phyloP scores from a whole-genome alignment of 2,888 invertebrate species.

The Fragum whitleyi region DNA sequence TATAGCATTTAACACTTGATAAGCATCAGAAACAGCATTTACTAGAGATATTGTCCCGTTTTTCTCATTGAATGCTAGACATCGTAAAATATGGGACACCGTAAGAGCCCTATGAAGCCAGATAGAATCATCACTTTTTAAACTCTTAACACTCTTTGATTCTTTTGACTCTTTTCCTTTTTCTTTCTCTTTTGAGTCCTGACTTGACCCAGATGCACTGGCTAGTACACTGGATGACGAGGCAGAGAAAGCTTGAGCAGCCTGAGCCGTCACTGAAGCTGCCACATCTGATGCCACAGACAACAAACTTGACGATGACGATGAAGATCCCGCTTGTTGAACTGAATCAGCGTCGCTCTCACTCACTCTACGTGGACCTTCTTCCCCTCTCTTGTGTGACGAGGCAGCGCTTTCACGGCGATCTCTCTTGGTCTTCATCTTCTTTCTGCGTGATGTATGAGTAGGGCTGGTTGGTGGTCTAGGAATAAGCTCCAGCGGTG shows the following conservation, averaged over 20 bases:
- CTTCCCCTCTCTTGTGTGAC: slow-evolving; percentile 56
- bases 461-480: slow-evolving; percentile 75
- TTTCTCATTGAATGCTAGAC: slow-evolving; percentile 78
- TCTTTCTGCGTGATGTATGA: slow-evolving; percentile 80
- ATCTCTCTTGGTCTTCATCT: slow-evolving; percentile 80
- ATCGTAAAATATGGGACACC: slow-evolving; percentile 82
- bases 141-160: slow-evolving; percentile 30
- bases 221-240: slow-evolving; percentile 53
- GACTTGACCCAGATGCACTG: slow-evolving; percentile 37
- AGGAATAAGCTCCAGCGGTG: slow-evolving; percentile 40
- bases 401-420: slow-evolving; percentile 56
- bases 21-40: slow-evolving; percentile 80
- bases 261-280: slow-evolving; percentile 53
- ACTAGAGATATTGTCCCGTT: slow-evolving; percentile 77
- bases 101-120: slow-evolving; percentile 83
- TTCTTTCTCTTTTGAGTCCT: slow-evolving; percentile 39
- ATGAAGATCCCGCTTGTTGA: slow-evolving; percentile 45
- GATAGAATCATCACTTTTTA: slow-evolving; percentile 80
- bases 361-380: slow-evolving; percentile 60
- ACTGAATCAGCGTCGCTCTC: slow-evolving; percentile 68
- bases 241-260: slow-evolving; percentile 42
- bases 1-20: slow-evolving; percentile 72
- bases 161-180: slow-evolving; percentile 50
- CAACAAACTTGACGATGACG: slow-evolving; percentile 58
- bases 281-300: slow-evolving; percentile 43